These are phyloP conservation scores for Nomada goodeniana DNA, from an alignment of 2,888 invertebrate species.

Conservation along the genomic window DNA sequence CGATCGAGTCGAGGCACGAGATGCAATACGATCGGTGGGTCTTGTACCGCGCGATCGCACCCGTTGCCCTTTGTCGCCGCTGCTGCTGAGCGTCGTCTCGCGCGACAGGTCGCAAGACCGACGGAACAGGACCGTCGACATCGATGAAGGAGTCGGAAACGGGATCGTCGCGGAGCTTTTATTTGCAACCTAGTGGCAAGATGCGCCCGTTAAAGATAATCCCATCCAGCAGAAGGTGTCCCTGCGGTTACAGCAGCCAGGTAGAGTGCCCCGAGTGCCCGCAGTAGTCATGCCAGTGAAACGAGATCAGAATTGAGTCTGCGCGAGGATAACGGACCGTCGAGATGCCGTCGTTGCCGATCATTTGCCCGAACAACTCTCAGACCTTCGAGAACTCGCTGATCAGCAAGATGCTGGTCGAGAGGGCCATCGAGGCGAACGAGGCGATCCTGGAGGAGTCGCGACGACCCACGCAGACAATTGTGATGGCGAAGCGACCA, in stretches of 20 bases:
- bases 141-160: neutral
- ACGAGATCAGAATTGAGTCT: neutral
- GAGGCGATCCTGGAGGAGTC: constrained; percentile 6
- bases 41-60: neutral
- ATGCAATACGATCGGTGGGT: neutral
- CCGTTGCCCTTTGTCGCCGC: neutral
- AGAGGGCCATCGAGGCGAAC: neutral
- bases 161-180: neutral
- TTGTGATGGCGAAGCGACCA: constrained; percentile 46
- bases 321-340: neutral
- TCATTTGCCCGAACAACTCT: constrained; percentile 13
- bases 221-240: neutral
- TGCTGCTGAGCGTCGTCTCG: neutral
- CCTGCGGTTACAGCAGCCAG: neutral
- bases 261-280: neutral
- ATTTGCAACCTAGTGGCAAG: too few relatives aligned
- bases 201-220: neutral
- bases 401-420: constrained; percentile 7
- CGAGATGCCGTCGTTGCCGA: constrained; percentile 65
- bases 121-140: neutral
- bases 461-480: constrained; percentile 17
- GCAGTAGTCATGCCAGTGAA: neutral
- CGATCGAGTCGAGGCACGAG: constrained; percentile 70
- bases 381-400: constrained; percentile 12
- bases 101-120: neutral